phyloP scores from a whole-genome alignment of 1,140 invertebrate species.

The Ooceraea biroi region DNA sequence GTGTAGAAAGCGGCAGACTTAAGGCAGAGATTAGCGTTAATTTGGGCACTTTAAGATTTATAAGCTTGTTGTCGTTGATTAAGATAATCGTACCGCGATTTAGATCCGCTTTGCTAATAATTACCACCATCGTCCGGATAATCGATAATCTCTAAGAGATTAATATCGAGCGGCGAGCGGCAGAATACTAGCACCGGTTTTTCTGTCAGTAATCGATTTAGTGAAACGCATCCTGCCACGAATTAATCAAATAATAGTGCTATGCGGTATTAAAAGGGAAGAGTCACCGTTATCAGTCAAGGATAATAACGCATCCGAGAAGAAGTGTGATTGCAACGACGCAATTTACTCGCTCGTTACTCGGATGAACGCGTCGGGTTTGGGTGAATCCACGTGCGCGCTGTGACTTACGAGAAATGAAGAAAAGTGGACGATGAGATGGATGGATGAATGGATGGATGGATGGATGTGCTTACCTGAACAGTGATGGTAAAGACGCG shows the following conservation, averaged over 20 bases:
- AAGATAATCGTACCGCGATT: slow-evolving; percentile 15
- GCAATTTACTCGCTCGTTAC: no score
- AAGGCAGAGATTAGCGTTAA: slow-evolving; percentile 10
- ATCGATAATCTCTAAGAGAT: slow-evolving; percentile 59
- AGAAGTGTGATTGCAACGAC: no score
- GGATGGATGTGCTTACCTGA: background rate
- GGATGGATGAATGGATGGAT: background rate
- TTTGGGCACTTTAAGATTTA: background rate
- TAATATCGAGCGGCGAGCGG: slow-evolving; percentile 20
- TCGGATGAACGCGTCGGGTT: background rate
- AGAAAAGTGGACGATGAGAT: background rate
- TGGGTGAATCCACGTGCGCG: background rate
- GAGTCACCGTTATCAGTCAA: no score
- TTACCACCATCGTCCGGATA: slow-evolving; percentile 7
- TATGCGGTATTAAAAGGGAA: background rate
- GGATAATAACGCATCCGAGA: no score
- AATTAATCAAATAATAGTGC: background rate
- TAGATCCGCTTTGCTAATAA: slow-evolving; percentile 35
- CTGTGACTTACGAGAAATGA: background rate
- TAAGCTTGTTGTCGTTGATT: slow-evolving; percentile 44
- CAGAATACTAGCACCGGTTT: background rate
- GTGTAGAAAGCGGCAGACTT: background rate
- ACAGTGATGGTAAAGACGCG: slow-evolving; percentile 9
- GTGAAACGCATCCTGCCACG: background rate
- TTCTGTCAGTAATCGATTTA: slow-evolving; percentile 8